Evolutionary conservation across 2,113 vertebrate species (phyloP), one percentile per base, ranked within the genome.

Genomic region (Tricholaema leucomelas): DNA sequence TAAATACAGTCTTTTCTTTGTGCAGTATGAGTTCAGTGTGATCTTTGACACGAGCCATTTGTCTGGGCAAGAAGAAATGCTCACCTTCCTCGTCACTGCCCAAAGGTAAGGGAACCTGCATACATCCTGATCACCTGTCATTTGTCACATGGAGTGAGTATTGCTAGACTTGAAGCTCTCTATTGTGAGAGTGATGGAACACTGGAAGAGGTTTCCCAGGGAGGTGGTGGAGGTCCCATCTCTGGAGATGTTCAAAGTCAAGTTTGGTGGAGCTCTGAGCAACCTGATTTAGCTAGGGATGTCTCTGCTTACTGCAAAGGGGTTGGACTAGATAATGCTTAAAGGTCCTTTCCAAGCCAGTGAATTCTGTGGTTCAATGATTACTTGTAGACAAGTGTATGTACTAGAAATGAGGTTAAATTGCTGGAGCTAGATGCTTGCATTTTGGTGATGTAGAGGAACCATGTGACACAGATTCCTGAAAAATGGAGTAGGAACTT

Each of bases 1-100:
- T 96, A 85, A 93, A 81, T 59, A 10, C n/a, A 6, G 0, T 25
- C 80, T 97, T 97, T 72, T 94, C 60, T 95, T 91, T 86, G 40
- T 15, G 1, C 92, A 99, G 99, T 99, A 99, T 76, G 98, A 99
- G 56, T 98, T 99, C 94, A 99, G 98, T 16, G 97, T 99, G 66
- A 99, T 99, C 95, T 99, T 99, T 95, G 99, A 99, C 92, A 99
- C 99, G 2, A 99, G 97, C 92, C 98, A 97, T 90, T 97, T 99
- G 73, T 99, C 98, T 23, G 99, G 99, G 18, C 98, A 98, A 91
- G 98, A 99, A 46, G 98, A 98, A 50, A 97, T 93, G 0, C 97
- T 99, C 73, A 97, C 98, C 70, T 99, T 99, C 97, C 96, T 98
- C 23, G 94, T 99, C 87, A 98, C 98, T 77, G 98, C 99, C 50